phyloP scores from a whole-genome alignment of 2,888 invertebrate genomes.

The Netelia melanura region DNA sequence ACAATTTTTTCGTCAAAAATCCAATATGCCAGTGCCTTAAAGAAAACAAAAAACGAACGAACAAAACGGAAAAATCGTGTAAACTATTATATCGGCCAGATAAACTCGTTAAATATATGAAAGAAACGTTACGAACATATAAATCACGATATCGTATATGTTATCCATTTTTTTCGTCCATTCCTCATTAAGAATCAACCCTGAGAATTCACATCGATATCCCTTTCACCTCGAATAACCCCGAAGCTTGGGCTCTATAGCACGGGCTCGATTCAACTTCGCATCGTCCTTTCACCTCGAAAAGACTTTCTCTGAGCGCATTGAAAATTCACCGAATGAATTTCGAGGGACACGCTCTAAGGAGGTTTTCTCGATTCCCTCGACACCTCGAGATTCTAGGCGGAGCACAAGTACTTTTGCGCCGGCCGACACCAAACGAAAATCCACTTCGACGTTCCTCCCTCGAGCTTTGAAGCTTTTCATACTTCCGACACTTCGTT shows the following conservation, averaged over 20 bases:
- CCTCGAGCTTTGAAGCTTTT: slow-evolving; percentile 28
- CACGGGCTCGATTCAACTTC: neutral
- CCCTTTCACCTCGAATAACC: neutral
- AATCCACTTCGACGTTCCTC: neutral
- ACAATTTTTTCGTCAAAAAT: slow-evolving; percentile 68
- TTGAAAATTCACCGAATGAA: slow-evolving; percentile 6
- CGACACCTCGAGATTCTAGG: neutral
- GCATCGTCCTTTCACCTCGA: neutral
- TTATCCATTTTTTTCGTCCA: neutral
- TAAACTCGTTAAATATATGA: slow-evolving; percentile 82
- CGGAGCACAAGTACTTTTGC: neutral
- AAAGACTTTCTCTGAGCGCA: neutral
- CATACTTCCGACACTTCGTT: slow-evolving; percentile 3
- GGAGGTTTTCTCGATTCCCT: neutral
- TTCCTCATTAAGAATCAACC: slow-evolving; percentile 4
- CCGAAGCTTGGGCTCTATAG: neutral
- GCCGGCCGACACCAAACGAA: neutral
- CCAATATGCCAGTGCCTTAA: slow-evolving; percentile 76
- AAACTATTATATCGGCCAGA: slow-evolving; percentile 73
- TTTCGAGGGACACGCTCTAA: slow-evolving; percentile 24
- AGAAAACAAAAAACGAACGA: neutral
- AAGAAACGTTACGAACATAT: slow-evolving; percentile 75
- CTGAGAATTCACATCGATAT: neutral
- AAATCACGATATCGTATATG: slow-evolving; percentile 41
- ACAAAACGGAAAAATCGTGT: slow-evolving; percentile 67